Base-by-base conservation (phyloP, 1,140 invertebrate species). In the Camponotus floridanus region DNA sequence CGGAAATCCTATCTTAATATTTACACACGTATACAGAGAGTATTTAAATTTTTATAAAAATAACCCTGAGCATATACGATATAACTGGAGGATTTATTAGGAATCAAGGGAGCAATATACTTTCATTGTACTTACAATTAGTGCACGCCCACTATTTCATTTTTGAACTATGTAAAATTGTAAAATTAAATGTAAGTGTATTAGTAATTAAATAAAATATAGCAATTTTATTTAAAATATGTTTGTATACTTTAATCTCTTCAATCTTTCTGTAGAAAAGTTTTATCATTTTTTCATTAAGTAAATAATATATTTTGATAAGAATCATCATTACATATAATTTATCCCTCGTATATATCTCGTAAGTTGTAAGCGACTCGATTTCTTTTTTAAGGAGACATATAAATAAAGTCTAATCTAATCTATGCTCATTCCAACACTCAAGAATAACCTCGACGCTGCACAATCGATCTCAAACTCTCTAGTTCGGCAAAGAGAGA, bases 391-490 rank as follows among this genome's bases (percentile, higher is more conserved):
- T 62, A 31, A 31, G 6, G 61, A 8, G 42, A 59, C 48, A 26
- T 6, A 42, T n/a, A 76, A 21, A 76, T 18, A 11, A 18, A n/a
- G 21, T 42, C 59, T 33, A 76, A 76, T 76, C 59, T 76, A 45
- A 45, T 45, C 39, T 76, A 61, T 1, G 6, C 18, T 45, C 21
- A 8, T 18, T 1, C 26, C 15, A 45, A 79, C 33, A 55, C 33
- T 39, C 45, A n/a, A 36, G 11, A 31, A 67, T 67, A 67, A 67
- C 4, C 31, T 6, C 9, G 31, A 36, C 39, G 2, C 1, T 36
- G 6, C n/a, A 55, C 42, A 61, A 79, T 79, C 33, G 36, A 68
- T 79, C 36, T 55, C 76, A 33, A 42, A 65, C 11, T 3, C 67
- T 55, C n/a, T 45, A 48, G n/a, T 68, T 80, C 45, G 15, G 13